Conservation (phyloP, 2,888 invertebrate species). For the Mylabris sibirica region DNA sequence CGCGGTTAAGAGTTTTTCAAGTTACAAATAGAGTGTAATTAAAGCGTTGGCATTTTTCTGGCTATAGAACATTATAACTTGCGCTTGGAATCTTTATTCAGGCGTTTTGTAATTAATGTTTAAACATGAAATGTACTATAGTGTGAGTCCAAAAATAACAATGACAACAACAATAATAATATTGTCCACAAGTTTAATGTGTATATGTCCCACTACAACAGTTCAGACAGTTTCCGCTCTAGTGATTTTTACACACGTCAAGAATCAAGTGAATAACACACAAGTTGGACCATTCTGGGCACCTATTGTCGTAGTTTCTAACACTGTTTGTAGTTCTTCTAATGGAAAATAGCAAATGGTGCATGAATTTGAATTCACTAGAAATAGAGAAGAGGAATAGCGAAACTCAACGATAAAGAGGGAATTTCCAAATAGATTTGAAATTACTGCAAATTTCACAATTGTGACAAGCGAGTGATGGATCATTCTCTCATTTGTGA, state of each 20-base stretch:
- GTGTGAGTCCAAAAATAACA: not conserved
- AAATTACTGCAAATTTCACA: not conserved
- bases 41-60: conserved; percentile 5
- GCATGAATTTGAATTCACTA: not conserved
- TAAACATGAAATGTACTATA: conserved; percentile 1
- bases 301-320: conserved; percentile 4
- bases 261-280: conserved; percentile 2
- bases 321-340: conserved; percentile 2
- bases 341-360: conserved; percentile 7
- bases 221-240: not conserved
- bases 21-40: conserved; percentile 2
- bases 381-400: not conserved
- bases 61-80: not conserved
- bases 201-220: not conserved
- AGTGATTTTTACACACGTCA: conserved; percentile 1
- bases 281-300: not conserved
- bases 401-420: not conserved
- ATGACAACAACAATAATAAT: not conserved
- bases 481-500: not conserved
- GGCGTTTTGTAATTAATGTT: not conserved
- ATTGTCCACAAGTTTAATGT: not conserved
- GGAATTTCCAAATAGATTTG: not conserved
- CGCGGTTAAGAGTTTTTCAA: conserved; percentile 5
- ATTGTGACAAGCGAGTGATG: conserved; percentile 10
- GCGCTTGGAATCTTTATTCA: not conserved